Evolutionary conservation across 1,140 invertebrate genomes (phyloP), one percentile per base, ranked within the genome.

Genomic region (Pygmarrhopalites habei): DNA sequence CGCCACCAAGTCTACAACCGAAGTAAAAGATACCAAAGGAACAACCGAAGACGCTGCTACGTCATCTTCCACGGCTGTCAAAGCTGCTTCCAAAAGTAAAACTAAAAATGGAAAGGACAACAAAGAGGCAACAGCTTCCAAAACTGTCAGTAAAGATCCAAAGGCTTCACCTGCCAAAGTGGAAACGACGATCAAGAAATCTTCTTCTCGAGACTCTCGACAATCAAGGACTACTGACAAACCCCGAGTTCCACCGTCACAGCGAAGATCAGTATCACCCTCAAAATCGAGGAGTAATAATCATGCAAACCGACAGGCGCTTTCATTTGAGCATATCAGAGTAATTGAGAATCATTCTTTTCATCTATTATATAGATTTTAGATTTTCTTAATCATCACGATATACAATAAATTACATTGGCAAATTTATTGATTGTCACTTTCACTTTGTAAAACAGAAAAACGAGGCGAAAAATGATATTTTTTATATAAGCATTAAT

Each of bases 281-380:
- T 10, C 5, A 12, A 10, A 14, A 7, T 21, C 7, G 7, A 19
- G 7, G 47, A 21, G 26, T 10, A 35, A 17, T 19, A 10, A 7
- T 56, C 17, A 26, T 21, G 25, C 49, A 26, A 12, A 56, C 15
- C 53, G 53, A 10, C 53, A 56, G 25, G 23, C 29, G n/a, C 53
- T 56, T 39, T 56, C 53, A 4, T 56, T 56, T 56, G 53, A 56
- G 12, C 53, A 56, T 21, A 56, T 56, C 29, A 35, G 53, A 56
- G 53, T 56, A 56, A 56, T 56, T 23, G 28, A 55, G 49, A 52
- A 19, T 5, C 26, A 41, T 56, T 56, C 10, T 56, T 19, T n/a
- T n/a, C n/a, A n/a, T n/a, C 14, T 7, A 12, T 55, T 15, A 29
- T 49, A n/a, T n/a, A 12, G 12, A 41, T n/a, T 41, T 12, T n/a